These are phyloP conservation scores for Aphodius granarius DNA, from an alignment of 2,888 invertebrate genomes.

Conservation along the genomic window DNA sequence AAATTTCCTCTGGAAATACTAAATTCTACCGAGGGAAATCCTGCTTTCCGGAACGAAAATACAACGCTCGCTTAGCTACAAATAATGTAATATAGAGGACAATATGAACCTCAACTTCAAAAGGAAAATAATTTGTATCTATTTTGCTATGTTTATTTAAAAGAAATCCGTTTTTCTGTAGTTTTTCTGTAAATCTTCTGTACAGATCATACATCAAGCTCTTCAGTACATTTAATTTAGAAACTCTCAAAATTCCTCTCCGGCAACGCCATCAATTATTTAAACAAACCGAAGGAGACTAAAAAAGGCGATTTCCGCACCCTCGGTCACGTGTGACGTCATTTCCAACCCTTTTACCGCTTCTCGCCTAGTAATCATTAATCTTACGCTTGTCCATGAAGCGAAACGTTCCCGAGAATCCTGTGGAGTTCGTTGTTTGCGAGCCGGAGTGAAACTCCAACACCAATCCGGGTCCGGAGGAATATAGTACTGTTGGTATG, in stretches of 20 bases:
- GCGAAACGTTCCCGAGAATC: slow-evolving; percentile 75
- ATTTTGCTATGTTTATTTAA: no score
- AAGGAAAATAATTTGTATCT: no score
- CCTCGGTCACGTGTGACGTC: neutral
- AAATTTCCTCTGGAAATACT: neutral
- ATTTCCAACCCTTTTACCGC: neutral
- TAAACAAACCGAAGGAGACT: neutral
- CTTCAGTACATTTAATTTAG: no score
- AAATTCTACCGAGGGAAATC: neutral
- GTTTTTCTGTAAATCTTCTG: no score
- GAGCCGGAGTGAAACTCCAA: slow-evolving; percentile 72
- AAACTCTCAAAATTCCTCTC: no score
- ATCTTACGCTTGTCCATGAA: slow-evolving; percentile 78
- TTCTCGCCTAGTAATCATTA: neutral
- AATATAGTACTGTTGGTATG: slow-evolving; percentile 73
- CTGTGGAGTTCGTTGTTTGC: slow-evolving; percentile 62
- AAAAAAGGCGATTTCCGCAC: neutral
- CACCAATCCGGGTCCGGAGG: slow-evolving; percentile 72
- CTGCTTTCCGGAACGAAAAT: neutral
- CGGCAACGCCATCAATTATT: neutral
- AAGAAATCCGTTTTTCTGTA: no score
- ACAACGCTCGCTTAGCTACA: neutral
- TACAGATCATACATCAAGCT: no score
- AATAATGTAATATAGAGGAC: neutral
- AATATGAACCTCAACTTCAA: no score